Evolutionary conservation across 2,888 invertebrate species (phyloP), one percentile per base, ranked within the genome.

Genomic region (Priocnemis perturbator): DNA sequence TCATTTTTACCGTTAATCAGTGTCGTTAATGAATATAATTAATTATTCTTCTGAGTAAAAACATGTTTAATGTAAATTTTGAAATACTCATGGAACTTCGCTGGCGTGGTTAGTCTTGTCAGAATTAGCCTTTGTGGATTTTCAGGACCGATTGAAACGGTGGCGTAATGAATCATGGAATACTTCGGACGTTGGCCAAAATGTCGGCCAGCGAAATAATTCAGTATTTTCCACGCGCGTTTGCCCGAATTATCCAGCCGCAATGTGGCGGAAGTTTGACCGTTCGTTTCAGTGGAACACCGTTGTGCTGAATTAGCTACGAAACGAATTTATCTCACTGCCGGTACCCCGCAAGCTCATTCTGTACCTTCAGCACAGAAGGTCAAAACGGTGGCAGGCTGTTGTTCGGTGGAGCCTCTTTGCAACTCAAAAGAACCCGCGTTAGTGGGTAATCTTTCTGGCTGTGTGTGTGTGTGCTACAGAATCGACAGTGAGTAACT

Each of bases 241-340:
- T 64, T 64, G 58, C 23, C 50, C 52, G 52, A 37, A 37, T 60
- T 47, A 64, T 52, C 52, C 68, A 53, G 52, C 37, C 50, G 56
- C 30, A 50, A 45, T 26, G 53, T 56, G 64, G 68, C 69, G 71
- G 60, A 66, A 53, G 66, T 61, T 37, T 50, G 64, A 69, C 59
- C 60, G 63, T 37, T 66, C 60, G 69, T 62, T 60, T 26, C 57
- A 7, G 30, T 20, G 53, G 48, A 64, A 30, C 61, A 47, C 56
- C 60, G 67, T 62, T 62, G 55, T 45, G 20, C 50, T 64, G 69
- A 64, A 64, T 61, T 37, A 30, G 50, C 57, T 61, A 48, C 65
- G 58, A 62, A 69, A 64, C 69, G 59, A 69, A 72, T 72, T 69
- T 60, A 60, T 67, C 65, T 62, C 53, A 62, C 58, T 57, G 56